Evolutionary conservation across 2,797 vertebrate genomes (phyloP).

Genomic region (Spheniscus humboldti): DNA sequence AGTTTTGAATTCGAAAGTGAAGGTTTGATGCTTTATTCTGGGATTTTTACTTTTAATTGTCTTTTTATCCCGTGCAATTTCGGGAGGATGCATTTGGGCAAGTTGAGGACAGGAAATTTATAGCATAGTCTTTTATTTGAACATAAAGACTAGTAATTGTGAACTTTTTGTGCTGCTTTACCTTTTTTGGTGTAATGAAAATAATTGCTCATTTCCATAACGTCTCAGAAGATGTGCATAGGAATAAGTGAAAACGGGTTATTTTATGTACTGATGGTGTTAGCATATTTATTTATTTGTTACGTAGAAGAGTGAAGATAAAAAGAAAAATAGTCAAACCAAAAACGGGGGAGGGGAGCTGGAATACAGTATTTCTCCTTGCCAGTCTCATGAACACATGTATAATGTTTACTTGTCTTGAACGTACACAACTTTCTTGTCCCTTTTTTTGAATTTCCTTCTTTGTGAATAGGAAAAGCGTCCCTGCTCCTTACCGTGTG

Average conservation of each 20-base stretch:
- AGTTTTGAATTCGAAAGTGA: constrained; percentile 67
- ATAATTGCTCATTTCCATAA: constrained; percentile 52
- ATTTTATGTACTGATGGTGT: constrained; percentile 71
- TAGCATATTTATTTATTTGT: constrained; percentile 78
- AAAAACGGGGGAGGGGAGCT: constrained; percentile 54
- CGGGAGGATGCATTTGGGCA: constrained; percentile 68
- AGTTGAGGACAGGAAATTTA: constrained; percentile 62
- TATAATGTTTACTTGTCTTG: constrained; percentile 43
- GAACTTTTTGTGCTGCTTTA: constrained; percentile 68
- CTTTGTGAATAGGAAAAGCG: constrained; percentile 27
- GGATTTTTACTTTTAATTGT: constrained; percentile 41
- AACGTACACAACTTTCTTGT: constrained; percentile 50
- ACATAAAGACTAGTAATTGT: constrained; percentile 59
- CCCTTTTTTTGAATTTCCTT: background rate
- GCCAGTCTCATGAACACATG: constrained; percentile 20
- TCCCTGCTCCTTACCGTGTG: constrained; percentile 30
- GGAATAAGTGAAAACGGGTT: constrained; percentile 75
- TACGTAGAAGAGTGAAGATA: constrained; percentile 15
- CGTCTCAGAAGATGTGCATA: constrained; percentile 68
- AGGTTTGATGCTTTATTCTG: constrained; percentile 69
- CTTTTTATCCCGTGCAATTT: constrained; percentile 45
- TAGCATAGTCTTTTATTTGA: constrained; percentile 56
- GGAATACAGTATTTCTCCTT: background rate
- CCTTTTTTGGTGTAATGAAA: constrained; percentile 64
- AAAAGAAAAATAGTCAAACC: constrained; percentile 61